These are phyloP conservation scores for Dasypogon diadema DNA, from an alignment of 2,888 invertebrate species.

Conservation along the genomic window DNA sequence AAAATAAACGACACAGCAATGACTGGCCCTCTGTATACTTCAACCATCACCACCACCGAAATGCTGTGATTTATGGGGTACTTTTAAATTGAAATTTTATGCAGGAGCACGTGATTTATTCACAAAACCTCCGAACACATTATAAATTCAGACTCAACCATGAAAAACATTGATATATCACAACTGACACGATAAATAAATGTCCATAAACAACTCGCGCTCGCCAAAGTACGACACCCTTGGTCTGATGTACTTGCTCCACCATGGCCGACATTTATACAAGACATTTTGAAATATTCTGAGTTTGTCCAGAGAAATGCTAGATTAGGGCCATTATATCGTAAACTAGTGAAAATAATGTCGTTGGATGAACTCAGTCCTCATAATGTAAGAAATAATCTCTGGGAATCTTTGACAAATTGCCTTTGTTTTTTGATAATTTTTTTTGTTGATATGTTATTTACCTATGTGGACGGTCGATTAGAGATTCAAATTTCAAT, in stretches of 20 bases:
- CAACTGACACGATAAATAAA: slow-evolving; percentile 27
- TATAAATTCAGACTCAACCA: background rate
- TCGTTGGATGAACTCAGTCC: background rate
- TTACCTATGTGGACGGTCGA: too few relatives aligned
- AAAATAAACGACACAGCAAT: slow-evolving; percentile 1
- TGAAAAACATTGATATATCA: slow-evolving; percentile 29
- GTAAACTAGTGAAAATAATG: background rate
- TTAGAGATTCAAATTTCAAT: too few relatives aligned
- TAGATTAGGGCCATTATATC: background rate
- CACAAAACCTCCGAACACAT: background rate
- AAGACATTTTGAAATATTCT: background rate
- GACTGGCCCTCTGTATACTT: slow-evolving; percentile 12
- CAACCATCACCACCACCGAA: slow-evolving; percentile 1
- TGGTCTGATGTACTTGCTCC: background rate
- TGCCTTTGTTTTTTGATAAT: too few relatives aligned
- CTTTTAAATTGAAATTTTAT: slow-evolving; percentile 43
- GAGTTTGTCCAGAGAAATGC: background rate
- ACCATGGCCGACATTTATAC: background rate
- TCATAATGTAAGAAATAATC: too few relatives aligned
- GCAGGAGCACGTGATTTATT: slow-evolving; percentile 15
- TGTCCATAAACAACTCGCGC: slow-evolving; percentile 41
- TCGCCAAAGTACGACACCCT: background rate
- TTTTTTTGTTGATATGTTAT: too few relatives aligned
- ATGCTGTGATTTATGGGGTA: slow-evolving; percentile 22
- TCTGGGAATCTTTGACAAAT: too few relatives aligned